Percentiles rank a stretch among this genome's conserved stretches.
Conservation (phyloP, 1,140 invertebrate species). For the Hyphantria cunea region DNA sequence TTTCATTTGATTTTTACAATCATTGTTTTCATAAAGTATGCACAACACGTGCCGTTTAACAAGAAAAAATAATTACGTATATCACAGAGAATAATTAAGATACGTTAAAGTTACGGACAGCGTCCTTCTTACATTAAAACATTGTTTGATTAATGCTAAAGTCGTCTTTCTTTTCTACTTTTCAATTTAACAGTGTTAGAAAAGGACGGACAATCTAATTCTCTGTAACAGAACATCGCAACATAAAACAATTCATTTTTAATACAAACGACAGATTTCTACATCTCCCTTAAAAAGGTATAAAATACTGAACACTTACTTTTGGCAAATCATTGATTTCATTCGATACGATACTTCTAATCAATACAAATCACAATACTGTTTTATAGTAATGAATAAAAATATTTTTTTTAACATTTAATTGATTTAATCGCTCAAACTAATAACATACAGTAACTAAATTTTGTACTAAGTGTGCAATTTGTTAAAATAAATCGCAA, state of each 20-base stretch:
- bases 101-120: conserved; percentile 34
- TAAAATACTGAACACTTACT: conserved; percentile 52
- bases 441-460: no score
- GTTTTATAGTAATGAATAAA: conserved; percentile 2
- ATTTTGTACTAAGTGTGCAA: no score
- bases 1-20: conserved; percentile 50
- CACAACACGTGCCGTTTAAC: conserved; percentile 32
- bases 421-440: no score
- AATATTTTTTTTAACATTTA: conserved; percentile 3
- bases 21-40: conserved; percentile 47
- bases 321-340: conserved; percentile 47
- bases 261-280: conserved; percentile 8
- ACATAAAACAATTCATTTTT: conserved; percentile 14
- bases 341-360: conserved; percentile 10
- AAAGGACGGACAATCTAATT: conserved; percentile 25
- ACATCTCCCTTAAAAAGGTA: conserved; percentile 33
- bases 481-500: no score
- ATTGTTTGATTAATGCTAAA: conserved; percentile 4
- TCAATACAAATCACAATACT: conserved; percentile 6
- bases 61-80: conserved; percentile 59
- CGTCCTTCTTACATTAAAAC: background rate
- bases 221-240: background rate
- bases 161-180: conserved; percentile 7
- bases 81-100: conserved; percentile 71
- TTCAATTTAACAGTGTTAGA: conserved; percentile 8